Conservation (phyloP, 2,797 vertebrate genomes). For the Smutsia temminckii region DNA sequence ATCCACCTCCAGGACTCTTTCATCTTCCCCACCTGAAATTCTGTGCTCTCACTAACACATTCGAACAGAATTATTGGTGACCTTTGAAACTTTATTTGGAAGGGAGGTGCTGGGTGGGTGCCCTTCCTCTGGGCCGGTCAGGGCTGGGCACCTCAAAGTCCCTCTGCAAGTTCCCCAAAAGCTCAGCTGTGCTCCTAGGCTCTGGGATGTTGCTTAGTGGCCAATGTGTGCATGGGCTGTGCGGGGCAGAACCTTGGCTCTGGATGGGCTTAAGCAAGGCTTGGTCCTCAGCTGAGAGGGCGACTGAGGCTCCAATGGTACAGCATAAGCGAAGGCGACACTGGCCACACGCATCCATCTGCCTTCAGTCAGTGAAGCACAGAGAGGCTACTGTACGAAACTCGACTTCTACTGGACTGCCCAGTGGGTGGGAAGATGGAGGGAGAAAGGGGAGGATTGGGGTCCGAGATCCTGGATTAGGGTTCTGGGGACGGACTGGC, state of each 20-base stretch:
- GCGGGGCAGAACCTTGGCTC: not conserved
- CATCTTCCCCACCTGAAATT: not conserved
- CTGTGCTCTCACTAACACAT: not conserved
- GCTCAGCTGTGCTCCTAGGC: too few species aligned
- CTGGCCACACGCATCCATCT: not conserved
- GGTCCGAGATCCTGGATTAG: not conserved
- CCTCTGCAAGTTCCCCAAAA: not conserved
- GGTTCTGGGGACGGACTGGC: accelerated
- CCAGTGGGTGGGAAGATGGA: not conserved
- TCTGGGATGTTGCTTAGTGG: too few species aligned
- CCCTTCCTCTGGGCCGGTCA: not conserved
- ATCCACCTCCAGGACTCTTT: not conserved
- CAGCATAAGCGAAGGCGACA: not conserved
- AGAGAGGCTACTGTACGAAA: not conserved
- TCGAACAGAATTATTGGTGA: not conserved
- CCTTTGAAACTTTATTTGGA: not conserved
- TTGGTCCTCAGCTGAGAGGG: not conserved
- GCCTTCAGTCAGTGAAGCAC: not conserved
- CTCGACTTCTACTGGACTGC: not conserved
- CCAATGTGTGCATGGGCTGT: not conserved
- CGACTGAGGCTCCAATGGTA: not conserved
- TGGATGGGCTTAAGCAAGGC: too few species aligned
- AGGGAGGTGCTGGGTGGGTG: not conserved
- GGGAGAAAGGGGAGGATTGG: not conserved
- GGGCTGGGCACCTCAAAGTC: not conserved